phyloP scores from a whole-genome alignment of 2,888 invertebrate species.

The Bembecia ichneumoniformis region DNA sequence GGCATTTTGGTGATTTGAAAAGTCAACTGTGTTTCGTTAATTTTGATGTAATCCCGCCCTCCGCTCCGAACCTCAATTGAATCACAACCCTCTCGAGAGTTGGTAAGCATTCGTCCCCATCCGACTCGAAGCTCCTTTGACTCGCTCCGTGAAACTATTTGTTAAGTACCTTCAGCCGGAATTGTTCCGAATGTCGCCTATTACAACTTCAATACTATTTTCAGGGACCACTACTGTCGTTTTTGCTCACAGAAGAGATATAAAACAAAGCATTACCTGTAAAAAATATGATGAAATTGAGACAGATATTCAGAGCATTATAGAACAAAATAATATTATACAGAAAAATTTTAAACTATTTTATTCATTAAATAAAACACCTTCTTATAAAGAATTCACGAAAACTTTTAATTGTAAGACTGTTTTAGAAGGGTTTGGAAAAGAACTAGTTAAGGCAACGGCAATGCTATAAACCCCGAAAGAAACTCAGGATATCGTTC shows the following conservation, averaged over 20 bases:
- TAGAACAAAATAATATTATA: no score
- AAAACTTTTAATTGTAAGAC: no score
- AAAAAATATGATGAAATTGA: not conserved
- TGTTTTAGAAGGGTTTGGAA: no score
- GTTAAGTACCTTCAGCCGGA: conserved; percentile 24
- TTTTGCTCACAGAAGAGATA: conserved; percentile 7
- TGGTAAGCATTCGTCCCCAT: conserved; percentile 15
- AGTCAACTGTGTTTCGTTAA: not conserved
- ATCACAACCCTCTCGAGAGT: conserved; percentile 4
- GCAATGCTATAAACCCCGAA: no score
- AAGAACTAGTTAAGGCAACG: no score
- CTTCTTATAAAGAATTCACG: no score
- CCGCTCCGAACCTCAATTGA: not conserved
- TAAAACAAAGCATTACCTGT: not conserved
- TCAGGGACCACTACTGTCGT: conserved; percentile 24
- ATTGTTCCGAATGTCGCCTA: conserved; percentile 29
- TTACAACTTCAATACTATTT: conserved; percentile 27
- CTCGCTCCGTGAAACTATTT: conserved; percentile 29
- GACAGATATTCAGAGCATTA: no score
- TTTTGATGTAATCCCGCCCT: not conserved
- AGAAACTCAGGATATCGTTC: no score
- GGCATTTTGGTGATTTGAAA: no score
- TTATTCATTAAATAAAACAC: no score
- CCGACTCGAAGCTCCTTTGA: conserved; percentile 22
- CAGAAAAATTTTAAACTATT: no score